Evolutionary conservation across 1,140 invertebrate genomes (phyloP), one percentile per base, ranked within the genome.

Genomic region (Rhagoletis pomonella): DNA sequence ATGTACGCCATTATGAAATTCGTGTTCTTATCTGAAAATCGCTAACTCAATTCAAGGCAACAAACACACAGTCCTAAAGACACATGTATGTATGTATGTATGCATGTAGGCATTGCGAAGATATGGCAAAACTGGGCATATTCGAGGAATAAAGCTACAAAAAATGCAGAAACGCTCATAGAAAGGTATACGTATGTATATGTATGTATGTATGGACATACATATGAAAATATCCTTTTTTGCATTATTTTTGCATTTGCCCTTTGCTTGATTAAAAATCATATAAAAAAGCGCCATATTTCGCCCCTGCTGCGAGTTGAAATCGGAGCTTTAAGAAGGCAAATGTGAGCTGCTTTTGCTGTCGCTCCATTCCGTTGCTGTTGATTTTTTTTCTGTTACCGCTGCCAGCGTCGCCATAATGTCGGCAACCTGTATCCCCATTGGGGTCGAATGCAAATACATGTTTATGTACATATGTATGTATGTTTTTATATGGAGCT

Each of bases 231-330:
- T 39, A 47, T 44, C 67, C 67, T 47, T 73, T 73, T 29, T 17
- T 73, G 3, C 17, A 47, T 47, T 55, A 29, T 81, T 58, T 19
- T 81, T 29, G 47, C 9, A 55, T 55, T 81, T 3, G 47, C 2
- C 9, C 4, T 55, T 81, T 58, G 73, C 73, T 55, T 81, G 73
- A 7, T 58, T 55, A 17, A 55, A 81, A 81, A 55, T 81, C 73
- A 81, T 55, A 81, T 55, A 81, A 77, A 77, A 77, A 81, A 50
- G 4, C 73, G 50, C 73, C 73, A 81, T 81, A 29, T 81, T 81
- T 58, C 17, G 14, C 42, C 4, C n/a, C 73, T 81, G 47, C 47
- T 55, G 73, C 42, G 47, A n/a, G 47, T 55, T 55, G 42, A 3
- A 10, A 29, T 29, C 3, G 73, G 73, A 81, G 29, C 73, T n/a